A percentile compares a stretch with the other conserved stretches of the same genome.
Evolutionary conservation across 2,797 vertebrate species (phyloP).

Genomic region (Pitangus sulphuratus): DNA sequence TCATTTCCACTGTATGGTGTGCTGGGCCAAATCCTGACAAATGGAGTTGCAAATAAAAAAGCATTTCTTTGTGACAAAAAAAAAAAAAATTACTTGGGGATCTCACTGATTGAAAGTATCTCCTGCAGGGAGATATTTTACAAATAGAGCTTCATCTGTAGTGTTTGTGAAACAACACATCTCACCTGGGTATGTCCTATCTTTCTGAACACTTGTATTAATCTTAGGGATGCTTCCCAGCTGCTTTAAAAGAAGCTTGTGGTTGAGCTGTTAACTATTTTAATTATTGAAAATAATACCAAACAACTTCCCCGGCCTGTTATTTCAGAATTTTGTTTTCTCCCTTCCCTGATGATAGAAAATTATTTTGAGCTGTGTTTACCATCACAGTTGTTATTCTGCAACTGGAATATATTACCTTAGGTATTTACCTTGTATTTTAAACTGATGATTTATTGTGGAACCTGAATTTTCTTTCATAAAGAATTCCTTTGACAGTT

Average conservation of each 20-base stretch:
- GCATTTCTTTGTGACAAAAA: neutral
- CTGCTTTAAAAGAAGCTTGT: neutral
- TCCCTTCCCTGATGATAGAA: neutral
- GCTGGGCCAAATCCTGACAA: neutral
- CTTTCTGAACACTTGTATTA: neutral
- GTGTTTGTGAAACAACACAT: neutral
- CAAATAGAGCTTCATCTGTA: neutral
- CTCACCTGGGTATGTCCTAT: neutral
- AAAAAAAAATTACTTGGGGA: neutral
- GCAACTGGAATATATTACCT: neutral
- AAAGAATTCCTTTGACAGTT: neutral
- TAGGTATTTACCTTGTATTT: neutral
- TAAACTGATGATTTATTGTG: neutral
- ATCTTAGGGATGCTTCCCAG: neutral
- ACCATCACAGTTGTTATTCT: neutral
- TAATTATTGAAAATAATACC: neutral
- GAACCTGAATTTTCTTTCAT: neutral
- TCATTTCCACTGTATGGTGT: neutral
- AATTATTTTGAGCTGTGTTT: neutral
- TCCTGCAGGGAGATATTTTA: neutral
- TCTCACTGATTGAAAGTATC: neutral
- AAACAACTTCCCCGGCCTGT: neutral
- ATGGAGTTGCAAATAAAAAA: neutral
- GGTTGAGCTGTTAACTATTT: neutral
- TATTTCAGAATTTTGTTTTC: neutral